These are phyloP conservation scores for Paralvinella palmiformis DNA, from an alignment of 1,140 invertebrate genomes.

Conservation along the genomic window DNA sequence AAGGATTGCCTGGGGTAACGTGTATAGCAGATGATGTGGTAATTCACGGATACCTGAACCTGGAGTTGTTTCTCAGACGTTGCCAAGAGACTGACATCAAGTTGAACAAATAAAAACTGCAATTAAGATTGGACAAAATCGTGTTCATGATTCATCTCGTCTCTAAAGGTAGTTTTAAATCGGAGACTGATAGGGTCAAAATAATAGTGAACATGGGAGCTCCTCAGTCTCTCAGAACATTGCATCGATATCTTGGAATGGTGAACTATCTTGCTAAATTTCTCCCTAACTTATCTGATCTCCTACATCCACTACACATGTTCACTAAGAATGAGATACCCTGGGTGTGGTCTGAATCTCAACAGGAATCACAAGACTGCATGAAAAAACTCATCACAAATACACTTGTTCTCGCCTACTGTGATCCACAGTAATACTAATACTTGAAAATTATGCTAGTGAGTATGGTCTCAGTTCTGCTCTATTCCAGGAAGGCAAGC, in stretches of 20 bases:
- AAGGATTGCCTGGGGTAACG: conserved; percentile 37
- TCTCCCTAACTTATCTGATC: conserved; percentile 12
- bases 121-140: background rate
- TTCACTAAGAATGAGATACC: conserved; percentile 37
- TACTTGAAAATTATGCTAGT: conserved; percentile 27
- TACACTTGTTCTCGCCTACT: conserved; percentile 28
- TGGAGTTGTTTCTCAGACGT: conserved; percentile 30
- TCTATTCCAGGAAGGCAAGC: conserved; percentile 48
- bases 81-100: conserved; percentile 36
- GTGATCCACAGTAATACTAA: conserved; percentile 24
- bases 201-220: conserved; percentile 30
- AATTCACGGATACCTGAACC: conserved; percentile 22
- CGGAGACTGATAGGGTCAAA: conserved; percentile 43
- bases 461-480: conserved; percentile 45
- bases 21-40: conserved; percentile 47
- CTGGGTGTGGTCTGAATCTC: conserved; percentile 20
- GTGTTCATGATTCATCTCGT: conserved; percentile 35
- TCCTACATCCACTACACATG: background rate
- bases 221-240: conserved; percentile 20
- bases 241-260: conserved; percentile 27
- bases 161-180: conserved; percentile 39
- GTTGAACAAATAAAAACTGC: conserved; percentile 40
- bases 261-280: conserved; percentile 28
- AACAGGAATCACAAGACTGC: conserved; percentile 20
- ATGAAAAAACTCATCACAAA: conserved; percentile 23